Base-by-base conservation (phyloP, 2,888 invertebrate species). In the Bellardia pandia region DNA sequence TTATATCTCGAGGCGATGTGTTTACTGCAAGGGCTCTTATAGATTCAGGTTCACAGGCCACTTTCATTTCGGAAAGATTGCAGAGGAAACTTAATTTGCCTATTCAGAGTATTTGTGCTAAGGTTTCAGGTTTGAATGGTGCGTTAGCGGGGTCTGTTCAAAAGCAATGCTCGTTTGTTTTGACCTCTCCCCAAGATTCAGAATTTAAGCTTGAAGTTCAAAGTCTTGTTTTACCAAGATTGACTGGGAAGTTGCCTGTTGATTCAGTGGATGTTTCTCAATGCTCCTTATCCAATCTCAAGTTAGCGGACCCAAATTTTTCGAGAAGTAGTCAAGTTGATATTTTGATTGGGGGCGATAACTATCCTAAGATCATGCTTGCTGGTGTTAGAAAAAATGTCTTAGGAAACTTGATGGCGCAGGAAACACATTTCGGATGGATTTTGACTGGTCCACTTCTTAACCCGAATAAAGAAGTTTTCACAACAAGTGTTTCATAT, bases 11-110 rank as follows among this genome's bases (percentile, higher is more conserved):
- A 53, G 16, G 16, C n/a, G 51, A 53, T 5, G 16, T 53, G 13
- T 53, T 53, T 53, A 13, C 51, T 23, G 51, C 51, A 53, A 76
- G 85, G 23, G 85, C 76, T 11, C 37, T 85, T 1, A 71, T 85
- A 33, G 76, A 85, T 23, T 76, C 75, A 11, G 76, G 76, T 2
- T 76, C 76, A 16, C 64, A 76, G 51, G 64, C 64, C 9, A 64
- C 62, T 3, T 76, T 76, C 14, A 76, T 76, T 51, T 62, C 64
- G n/a, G 76, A 76, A 48, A 66, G 45, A 37, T n/a, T 64, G 13
- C 64, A 76, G 37, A 11, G 62, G 14, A 40, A 16, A n/a, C 51
- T 53, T 53, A 16, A 53, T 53, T 53, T 53, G n/a, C 51, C n/a
- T 53, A 14, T 53, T 53, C 16, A n/a, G 13, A 16, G n/a, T 6